These are phyloP conservation scores for Dryobotodes eremita DNA, from an alignment of 2,888 invertebrate species.

Conservation along the genomic window DNA sequence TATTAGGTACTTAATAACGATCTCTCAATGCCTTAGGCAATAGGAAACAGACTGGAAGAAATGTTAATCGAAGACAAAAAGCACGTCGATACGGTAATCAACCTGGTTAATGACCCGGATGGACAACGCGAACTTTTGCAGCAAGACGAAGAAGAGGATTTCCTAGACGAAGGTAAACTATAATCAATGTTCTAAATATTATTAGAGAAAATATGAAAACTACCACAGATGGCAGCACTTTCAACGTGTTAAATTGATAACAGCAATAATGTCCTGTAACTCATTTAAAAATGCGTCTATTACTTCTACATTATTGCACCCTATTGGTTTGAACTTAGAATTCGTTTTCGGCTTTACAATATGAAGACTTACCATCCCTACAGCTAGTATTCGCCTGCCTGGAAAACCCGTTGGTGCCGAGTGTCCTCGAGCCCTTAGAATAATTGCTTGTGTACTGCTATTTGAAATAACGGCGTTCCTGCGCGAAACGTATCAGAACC, in stretches of 20 bases:
- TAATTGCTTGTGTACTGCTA: constrained; percentile 98
- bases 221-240: background rate
- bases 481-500: constrained; percentile 97
- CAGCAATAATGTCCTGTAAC: background rate
- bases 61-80: constrained; percentile 95
- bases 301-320: background rate
- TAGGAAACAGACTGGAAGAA: constrained; percentile 97
- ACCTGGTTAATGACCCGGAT: constrained; percentile 93
- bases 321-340: background rate
- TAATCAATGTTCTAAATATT: background rate
- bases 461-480: constrained; percentile 99
- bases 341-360: constrained; percentile 8
- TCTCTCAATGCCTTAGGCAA: constrained; percentile 84
- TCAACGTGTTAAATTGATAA: background rate
- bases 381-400: constrained; percentile 92
- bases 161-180: constrained; percentile 96
- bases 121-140: constrained; percentile 95
- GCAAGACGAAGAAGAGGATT: constrained; percentile 99
- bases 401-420: constrained; percentile 93
- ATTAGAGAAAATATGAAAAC: background rate
- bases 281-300: background rate
- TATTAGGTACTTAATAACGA: background rate
- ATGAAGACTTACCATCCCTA: constrained; percentile 5
- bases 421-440: constrained; percentile 96
- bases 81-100: constrained; percentile 92